Evolutionary conservation across 1,140 invertebrate species (phyloP), one percentile per base, ranked within the genome.

Genomic region (Musca domestica): DNA sequence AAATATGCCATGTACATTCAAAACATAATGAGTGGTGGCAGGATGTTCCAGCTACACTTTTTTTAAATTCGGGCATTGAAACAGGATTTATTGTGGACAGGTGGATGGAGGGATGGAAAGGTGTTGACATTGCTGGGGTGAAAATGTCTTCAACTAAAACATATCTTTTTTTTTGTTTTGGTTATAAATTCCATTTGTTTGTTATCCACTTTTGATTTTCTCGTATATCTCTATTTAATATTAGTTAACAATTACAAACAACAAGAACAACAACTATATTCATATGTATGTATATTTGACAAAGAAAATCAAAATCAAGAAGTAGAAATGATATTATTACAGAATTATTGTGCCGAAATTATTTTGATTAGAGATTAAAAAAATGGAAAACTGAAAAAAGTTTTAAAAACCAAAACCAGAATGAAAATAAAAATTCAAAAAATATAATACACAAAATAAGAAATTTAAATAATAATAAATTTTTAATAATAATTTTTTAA

Each of bases 251-350:
- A 58, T 58, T 58, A 58, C 54, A 58, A 58, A 58, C 54, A 58
- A 58, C 54, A 58, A 58, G 54, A 58, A 58, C 54, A 58, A 58
- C 54, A 58, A 58, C 54, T 58, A 58, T 58, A 58, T 58, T 58
- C 54, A 58, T 58, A 58, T 58, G 54, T 58, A 58, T 58, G 17
- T 48, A 58, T 30, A 30, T 30, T 58, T 30, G 54, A 58, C 25
- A 30, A 58, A 54, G 5, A 27, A 30, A 30, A 30, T 25, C 23
- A 46, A 48, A 48, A 48, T 1, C 10, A 48, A 48, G 15, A 48
- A 48, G 17, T n/a, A 48, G 15, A 46, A 6, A 19, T n/a, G 12
- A 48, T n/a, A 48, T 48, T 48, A 2, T 30, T 30, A 30, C 25
- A 58, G 54, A 58, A 58, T 27, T 58, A 25, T 30, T 58, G 54